A percentile compares a stretch with the other conserved stretches of the same genome.
Conservation (phyloP, 2,888 invertebrate species). For the Drosophila imparisetae region DNA sequence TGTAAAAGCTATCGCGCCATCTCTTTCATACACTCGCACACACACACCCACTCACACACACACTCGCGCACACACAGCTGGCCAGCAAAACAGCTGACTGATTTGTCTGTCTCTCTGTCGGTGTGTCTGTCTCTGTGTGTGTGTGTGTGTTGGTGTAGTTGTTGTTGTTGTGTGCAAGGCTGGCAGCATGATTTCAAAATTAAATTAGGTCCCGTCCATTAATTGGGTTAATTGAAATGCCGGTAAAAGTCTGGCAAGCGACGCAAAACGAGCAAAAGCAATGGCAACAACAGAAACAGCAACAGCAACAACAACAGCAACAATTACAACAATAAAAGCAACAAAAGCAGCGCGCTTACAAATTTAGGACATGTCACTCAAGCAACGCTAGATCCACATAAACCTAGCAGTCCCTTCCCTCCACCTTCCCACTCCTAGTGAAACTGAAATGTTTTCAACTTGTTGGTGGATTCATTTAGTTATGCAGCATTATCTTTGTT, state of each 20-base stretch:
- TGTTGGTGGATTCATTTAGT: constrained; percentile 23
- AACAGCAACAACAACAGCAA: neutral
- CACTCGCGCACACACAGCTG: constrained; percentile 54
- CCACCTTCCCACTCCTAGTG: neutral
- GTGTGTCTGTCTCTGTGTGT: constrained; percentile 13
- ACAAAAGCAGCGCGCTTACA: constrained; percentile 40
- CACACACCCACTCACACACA: constrained; percentile 9
- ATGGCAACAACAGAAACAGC: neutral
- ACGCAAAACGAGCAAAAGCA: constrained; percentile 5
- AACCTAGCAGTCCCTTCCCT: neutral
- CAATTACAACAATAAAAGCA: neutral
- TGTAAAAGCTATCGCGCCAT: constrained; percentile 65
- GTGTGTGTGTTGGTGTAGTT: constrained; percentile 21
- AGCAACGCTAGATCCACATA: constrained; percentile 32
- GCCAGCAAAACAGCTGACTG: constrained; percentile 74
- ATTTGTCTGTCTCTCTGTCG: constrained; percentile 48
- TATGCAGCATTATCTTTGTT: constrained; percentile 22
- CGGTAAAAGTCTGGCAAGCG: constrained; percentile 75
- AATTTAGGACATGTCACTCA: constrained; percentile 80
- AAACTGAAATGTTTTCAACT: constrained; percentile 39
- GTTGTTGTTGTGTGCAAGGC: constrained; percentile 41
- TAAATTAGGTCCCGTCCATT: constrained; percentile 83
- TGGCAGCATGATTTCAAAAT: constrained; percentile 79
- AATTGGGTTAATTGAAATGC: constrained; percentile 84
- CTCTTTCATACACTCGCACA: constrained; percentile 54